Evolutionary conservation across 2,797 vertebrate genomes (phyloP).

Genomic region (Rhinella marina): DNA sequence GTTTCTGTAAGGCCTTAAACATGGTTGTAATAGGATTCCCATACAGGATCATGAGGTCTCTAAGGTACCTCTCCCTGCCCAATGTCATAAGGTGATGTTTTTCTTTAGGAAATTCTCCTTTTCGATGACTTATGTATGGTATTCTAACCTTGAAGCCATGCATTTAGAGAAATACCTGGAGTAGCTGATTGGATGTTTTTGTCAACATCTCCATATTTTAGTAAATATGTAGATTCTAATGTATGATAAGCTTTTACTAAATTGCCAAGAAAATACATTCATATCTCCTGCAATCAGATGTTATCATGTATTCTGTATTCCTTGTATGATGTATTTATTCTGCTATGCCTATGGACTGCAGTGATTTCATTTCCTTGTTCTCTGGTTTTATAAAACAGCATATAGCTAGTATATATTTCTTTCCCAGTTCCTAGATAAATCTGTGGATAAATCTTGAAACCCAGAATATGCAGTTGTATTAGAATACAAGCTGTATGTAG

Average conservation of each 20-base stretch:
- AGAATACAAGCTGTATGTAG: slow-evolving; percentile 11
- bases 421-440: slow-evolving; percentile 26
- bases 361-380: neutral
- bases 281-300: neutral
- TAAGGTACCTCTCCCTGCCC: neutral
- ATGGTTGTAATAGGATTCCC: neutral
- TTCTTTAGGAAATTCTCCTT: no score
- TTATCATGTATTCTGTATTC: neutral
- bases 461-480: slow-evolving; percentile 10
- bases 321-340: neutral
- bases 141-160: neutral
- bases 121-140: neutral
- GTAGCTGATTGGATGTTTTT: neutral
- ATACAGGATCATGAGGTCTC: neutral
- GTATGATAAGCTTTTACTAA: neutral
- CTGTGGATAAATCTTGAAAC: slow-evolving; percentile 14
- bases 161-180: neutral
- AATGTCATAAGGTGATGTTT: no score
- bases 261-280: neutral
- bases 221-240: neutral
- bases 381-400: neutral
- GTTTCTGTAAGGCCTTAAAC: neutral
- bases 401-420: neutral
- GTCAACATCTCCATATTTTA: neutral
- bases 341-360: no score